phyloP scores from a whole-genome alignment of 2,888 invertebrate species.

The Phasia obesa region DNA sequence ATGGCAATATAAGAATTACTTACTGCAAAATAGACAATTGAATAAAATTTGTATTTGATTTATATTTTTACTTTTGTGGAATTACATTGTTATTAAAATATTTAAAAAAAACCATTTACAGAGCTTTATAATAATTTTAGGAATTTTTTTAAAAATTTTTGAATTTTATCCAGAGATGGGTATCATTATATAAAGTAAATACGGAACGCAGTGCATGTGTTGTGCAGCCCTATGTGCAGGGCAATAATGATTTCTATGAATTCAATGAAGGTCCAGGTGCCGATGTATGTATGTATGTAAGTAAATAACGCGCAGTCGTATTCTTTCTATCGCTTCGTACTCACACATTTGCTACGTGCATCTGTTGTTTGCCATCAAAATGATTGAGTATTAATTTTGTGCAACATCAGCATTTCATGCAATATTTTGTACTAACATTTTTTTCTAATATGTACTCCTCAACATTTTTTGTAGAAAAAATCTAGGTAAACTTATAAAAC shows the following conservation, averaged over 20 bases:
- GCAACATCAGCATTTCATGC: conserved; percentile 25
- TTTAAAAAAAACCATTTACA: too few relatives aligned
- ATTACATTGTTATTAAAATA: too few relatives aligned
- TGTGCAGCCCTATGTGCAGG: background rate
- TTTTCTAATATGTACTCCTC: background rate
- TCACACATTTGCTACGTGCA: conserved; percentile 54
- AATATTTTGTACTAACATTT: background rate
- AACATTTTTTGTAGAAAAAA: background rate
- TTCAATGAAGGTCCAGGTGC: background rate
- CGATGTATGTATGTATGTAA: background rate
- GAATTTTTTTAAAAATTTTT: too few relatives aligned
- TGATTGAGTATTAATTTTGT: conserved; percentile 61
- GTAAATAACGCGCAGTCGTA: background rate
- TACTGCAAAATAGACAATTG: too few relatives aligned
- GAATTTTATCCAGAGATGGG: too few relatives aligned
- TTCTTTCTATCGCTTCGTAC: background rate
- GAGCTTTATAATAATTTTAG: too few relatives aligned
- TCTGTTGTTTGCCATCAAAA: conserved; percentile 46
- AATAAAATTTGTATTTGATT: too few relatives aligned
- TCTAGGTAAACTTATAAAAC: background rate
- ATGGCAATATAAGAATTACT: too few relatives aligned
- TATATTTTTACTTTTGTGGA: too few relatives aligned
- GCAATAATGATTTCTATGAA: conserved; percentile 38
- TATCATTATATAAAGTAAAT: too few relatives aligned
- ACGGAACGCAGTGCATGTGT: background rate